These are phyloP conservation scores for Cavia porcellus DNA, from an alignment of 2,113 vertebrate genomes.

Conservation along the genomic window DNA sequence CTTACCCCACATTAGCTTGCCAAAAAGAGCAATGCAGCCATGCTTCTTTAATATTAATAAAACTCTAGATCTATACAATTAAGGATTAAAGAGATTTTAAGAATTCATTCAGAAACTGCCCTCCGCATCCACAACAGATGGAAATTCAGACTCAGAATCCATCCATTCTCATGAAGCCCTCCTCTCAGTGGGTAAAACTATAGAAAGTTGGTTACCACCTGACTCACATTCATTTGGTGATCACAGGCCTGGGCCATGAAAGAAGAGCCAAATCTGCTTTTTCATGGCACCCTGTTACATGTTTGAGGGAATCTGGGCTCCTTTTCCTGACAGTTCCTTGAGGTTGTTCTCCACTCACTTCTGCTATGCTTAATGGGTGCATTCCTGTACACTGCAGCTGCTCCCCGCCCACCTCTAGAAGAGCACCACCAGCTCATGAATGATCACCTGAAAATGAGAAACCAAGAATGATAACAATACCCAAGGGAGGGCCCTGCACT, in stretches of 20 bases:
- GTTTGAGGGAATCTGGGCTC: neutral
- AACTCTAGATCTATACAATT: slow-evolving; percentile 23
- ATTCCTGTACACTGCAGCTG: neutral
- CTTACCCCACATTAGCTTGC: neutral
- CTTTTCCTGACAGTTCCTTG: neutral
- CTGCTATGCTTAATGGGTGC: neutral
- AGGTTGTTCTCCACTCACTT: neutral
- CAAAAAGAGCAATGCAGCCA: neutral
- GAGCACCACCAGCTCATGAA: neutral
- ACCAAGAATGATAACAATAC: neutral
- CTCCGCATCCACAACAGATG: neutral
- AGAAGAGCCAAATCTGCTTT: neutral
- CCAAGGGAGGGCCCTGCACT: neutral
- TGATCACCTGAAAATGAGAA: neutral
- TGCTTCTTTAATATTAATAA: neutral
- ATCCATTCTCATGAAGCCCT: neutral
- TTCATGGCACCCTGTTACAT: neutral
- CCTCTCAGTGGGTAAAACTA: neutral
- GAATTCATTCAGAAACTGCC: neutral
- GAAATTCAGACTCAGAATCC: neutral
- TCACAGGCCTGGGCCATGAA: neutral
- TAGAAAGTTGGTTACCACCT: neutral
- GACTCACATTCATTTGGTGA: neutral
- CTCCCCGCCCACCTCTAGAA: neutral
- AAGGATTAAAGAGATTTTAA: neutral